These are phyloP conservation scores for Ommatoiulus sabulosus DNA, from an alignment of 2,888 invertebrate genomes.

Conservation along the genomic window DNA sequence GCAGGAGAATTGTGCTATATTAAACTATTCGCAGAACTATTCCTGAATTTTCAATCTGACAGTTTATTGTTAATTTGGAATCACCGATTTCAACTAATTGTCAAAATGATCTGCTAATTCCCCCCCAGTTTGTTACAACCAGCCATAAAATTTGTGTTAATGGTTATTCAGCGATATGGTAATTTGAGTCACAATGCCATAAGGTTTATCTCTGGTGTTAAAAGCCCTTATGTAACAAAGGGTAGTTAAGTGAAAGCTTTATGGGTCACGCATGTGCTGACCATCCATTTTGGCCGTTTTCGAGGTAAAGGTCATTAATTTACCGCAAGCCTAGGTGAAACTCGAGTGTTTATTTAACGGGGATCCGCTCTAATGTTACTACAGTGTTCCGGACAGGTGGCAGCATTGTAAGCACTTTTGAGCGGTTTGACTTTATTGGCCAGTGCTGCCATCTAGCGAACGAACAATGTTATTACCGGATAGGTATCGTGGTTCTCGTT, in stretches of 20 bases:
- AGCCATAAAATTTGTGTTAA: neutral
- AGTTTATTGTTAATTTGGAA: too few species aligned
- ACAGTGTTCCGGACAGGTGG: neutral
- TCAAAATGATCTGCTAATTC: too few species aligned
- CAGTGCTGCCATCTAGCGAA: neutral
- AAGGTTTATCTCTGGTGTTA: neutral
- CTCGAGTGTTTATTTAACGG: neutral
- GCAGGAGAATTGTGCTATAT: neutral
- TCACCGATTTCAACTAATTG: neutral
- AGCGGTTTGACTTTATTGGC: neutral
- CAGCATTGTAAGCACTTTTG: neutral
- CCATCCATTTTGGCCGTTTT: neutral
- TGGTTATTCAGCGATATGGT: neutral
- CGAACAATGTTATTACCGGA: too few species aligned
- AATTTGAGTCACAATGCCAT: neutral
- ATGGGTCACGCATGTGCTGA: conserved; percentile 21
- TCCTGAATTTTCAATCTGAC: too few species aligned
- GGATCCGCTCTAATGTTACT: neutral
- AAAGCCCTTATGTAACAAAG: conserved; percentile 26
- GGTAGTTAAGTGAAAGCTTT: neutral
- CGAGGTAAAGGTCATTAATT: conserved; percentile 14
- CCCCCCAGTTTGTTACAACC: neutral
- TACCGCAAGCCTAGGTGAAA: neutral
- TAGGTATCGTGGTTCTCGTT: too few species aligned
- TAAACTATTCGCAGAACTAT: too few species aligned